Conservation (phyloP, 2,797 vertebrate genomes). For the Perodicticus potto region DNA sequence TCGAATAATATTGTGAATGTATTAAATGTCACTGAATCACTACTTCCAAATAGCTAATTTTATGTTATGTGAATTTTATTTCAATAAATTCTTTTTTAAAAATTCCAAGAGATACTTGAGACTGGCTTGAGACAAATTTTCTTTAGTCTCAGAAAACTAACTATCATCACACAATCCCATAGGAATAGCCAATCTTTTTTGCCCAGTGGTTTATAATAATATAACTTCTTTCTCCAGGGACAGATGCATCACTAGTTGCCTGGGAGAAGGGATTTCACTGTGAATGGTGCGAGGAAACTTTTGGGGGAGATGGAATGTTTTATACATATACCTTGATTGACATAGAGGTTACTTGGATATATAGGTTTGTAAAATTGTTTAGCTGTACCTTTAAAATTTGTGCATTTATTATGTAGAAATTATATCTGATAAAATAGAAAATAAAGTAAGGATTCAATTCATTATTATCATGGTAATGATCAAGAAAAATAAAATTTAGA, state of each 20-base stretch:
- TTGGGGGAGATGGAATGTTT: not conserved
- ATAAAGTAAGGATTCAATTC: not conserved
- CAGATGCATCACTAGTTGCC: conserved; percentile 88
- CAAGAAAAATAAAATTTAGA: not conserved
- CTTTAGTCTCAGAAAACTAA: conserved; percentile 71
- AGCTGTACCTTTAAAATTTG: not conserved
- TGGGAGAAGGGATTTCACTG: not conserved
- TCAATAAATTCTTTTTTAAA: conserved; percentile 86
- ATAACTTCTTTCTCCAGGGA: conserved; percentile 94
- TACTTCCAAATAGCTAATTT: not conserved
- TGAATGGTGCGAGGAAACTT: not conserved
- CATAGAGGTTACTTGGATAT: not conserved
- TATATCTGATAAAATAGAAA: not conserved
- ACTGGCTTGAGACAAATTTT: conserved; percentile 95
- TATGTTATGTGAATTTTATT: not conserved
- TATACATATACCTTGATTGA: not conserved
- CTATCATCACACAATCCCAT: conserved; percentile 91
- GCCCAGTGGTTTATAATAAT: conserved; percentile 97
- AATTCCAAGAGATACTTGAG: conserved; percentile 94
- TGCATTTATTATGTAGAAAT: not conserved
- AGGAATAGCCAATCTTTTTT: conserved; percentile 95
- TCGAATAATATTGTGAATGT: not conserved
- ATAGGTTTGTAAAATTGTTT: not conserved
- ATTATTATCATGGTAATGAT: not conserved
- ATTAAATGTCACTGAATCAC: not conserved